phyloP scores from a whole-genome alignment of 2,888 invertebrate species.

The Bembecia ichneumoniformis region DNA sequence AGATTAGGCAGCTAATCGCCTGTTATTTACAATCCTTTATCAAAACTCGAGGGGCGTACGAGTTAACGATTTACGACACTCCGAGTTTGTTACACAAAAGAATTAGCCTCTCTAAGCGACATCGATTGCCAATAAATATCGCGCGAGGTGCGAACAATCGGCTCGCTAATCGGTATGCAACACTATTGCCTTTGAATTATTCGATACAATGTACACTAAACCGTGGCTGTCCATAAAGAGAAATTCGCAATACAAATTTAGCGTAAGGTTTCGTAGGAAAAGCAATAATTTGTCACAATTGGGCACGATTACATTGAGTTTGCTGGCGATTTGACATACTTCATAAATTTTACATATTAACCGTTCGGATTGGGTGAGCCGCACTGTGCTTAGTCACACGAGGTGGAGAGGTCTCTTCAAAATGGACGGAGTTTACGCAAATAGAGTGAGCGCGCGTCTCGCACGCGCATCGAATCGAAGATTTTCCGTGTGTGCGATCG shows the following conservation, averaged over 20 bases:
- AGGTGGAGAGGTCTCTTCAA: slow-evolving; percentile 24
- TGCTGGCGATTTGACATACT: slow-evolving; percentile 66
- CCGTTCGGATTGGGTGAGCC: slow-evolving; percentile 45
- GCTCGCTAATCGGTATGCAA: slow-evolving; percentile 29
- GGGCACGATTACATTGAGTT: slow-evolving; percentile 69
- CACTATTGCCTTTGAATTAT: slow-evolving; percentile 46
- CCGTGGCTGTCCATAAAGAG: slow-evolving; percentile 38
- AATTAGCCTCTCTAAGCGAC: slow-evolving; percentile 59
- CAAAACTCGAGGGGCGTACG: slow-evolving; percentile 43
- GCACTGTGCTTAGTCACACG: slow-evolving; percentile 18
- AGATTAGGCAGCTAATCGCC: slow-evolving; percentile 54
- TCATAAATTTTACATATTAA: slow-evolving; percentile 58
- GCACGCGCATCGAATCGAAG: slow-evolving; percentile 69
- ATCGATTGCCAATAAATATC: slow-evolving; percentile 64
- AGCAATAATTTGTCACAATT: slow-evolving; percentile 71
- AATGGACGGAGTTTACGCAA: slow-evolving; percentile 43
- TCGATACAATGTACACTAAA: slow-evolving; percentile 42
- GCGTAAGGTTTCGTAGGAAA: slow-evolving; percentile 66
- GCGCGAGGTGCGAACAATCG: slow-evolving; percentile 53
- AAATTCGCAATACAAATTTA: slow-evolving; percentile 57
- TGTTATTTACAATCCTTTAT: slow-evolving; percentile 66
- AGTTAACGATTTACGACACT: slow-evolving; percentile 50
- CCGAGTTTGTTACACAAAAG: slow-evolving; percentile 50
- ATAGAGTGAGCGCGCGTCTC: slow-evolving; percentile 45
- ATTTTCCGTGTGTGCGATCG: slow-evolving; percentile 58